Conservation (phyloP, 1,140 invertebrate species). For the Cepaea nemoralis region DNA sequence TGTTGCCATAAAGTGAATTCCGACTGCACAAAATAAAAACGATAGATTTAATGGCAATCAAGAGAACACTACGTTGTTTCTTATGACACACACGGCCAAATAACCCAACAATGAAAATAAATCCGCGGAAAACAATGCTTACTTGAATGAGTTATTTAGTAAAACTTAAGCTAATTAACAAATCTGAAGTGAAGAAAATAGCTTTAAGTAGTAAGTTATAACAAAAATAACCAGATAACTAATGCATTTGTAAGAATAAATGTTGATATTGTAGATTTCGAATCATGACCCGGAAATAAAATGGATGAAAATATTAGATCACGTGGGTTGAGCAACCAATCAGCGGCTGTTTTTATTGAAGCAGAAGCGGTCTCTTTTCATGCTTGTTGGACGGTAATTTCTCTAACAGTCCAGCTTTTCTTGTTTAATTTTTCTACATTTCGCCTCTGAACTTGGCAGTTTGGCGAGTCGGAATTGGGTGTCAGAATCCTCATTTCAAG, state of each 20-base stretch:
- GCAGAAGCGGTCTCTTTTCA: constrained; percentile 28
- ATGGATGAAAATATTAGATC: constrained; percentile 14
- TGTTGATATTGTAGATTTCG: background rate
- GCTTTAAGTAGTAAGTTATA: too few species aligned
- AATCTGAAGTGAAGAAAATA: too few species aligned
- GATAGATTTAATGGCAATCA: background rate
- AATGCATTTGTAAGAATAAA: too few species aligned
- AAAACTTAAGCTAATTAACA: too few species aligned
- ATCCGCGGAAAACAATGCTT: background rate
- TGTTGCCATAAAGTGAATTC: too few species aligned
- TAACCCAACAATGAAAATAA: background rate
- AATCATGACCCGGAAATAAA: constrained; percentile 20
- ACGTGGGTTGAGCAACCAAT: background rate
- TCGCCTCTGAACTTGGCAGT: background rate
- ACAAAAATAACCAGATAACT: too few species aligned
- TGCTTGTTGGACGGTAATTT: background rate
- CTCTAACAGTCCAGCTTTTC: background rate
- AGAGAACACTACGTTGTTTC: background rate
- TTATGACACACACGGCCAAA: background rate
- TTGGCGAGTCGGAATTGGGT: background rate
- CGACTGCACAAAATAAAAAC: background rate
- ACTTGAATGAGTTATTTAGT: too few species aligned
- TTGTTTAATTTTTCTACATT: background rate
- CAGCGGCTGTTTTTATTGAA: constrained; percentile 22
- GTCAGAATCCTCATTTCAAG: background rate